Evolutionary conservation across 2,888 invertebrate species (phyloP).

Genomic region (Epinotia demarniana): DNA sequence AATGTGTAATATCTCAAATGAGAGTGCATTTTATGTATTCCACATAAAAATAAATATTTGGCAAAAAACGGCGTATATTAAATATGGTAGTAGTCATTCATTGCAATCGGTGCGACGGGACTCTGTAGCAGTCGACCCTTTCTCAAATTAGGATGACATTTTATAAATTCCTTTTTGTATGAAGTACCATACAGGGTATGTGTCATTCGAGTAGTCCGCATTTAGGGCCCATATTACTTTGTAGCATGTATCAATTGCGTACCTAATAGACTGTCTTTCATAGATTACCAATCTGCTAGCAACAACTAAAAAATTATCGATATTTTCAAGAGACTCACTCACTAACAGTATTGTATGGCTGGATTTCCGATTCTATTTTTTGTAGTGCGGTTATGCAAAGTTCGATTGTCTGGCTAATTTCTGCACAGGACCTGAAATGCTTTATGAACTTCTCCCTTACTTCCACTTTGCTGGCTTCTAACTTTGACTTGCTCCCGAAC

Average conservation of each 20-base stretch:
- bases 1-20: too few relatives aligned
- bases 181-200: neutral
- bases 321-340: neutral
- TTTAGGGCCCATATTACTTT: neutral
- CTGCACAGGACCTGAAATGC: neutral
- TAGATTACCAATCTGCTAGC: neutral
- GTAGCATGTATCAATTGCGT: neutral
- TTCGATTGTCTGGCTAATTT: neutral
- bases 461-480: constrained; percentile 2
- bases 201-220: neutral
- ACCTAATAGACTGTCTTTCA: neutral
- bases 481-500: neutral
- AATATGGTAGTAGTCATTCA: neutral
- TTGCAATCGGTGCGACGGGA: neutral
- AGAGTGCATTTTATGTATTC: too few relatives aligned
- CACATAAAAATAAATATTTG: too few relatives aligned
- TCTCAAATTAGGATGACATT: neutral
- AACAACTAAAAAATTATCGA: neutral
- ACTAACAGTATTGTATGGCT: neutral
- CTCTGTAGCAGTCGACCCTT: neutral
- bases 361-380: neutral
- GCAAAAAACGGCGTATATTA: too few relatives aligned
- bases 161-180: neutral
- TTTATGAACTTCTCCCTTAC: neutral
- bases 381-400: neutral